These are phyloP conservation scores for Tubulanus polymorphus DNA, from an alignment of 2,888 invertebrate genomes.

Conservation along the genomic window DNA sequence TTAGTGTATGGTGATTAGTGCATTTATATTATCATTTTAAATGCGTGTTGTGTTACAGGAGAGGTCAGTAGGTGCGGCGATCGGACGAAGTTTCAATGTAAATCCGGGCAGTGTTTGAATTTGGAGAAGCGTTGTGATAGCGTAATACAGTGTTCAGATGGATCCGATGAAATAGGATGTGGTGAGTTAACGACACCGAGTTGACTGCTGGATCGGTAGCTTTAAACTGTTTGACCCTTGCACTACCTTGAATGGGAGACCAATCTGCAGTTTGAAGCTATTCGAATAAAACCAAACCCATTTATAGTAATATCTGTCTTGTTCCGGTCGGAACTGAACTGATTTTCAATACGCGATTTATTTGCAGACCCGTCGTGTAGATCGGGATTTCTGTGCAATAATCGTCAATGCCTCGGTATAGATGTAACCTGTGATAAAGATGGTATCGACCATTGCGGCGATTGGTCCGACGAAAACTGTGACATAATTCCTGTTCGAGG, in stretches of 20 bases:
- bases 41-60: not conserved
- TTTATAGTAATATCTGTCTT: too few species aligned
- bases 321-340: too few species aligned
- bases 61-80: not conserved
- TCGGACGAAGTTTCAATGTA: not conserved
- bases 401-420: constrained; percentile 30
- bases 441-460: constrained; percentile 43
- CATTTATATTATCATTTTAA: too few species aligned
- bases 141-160: not conserved
- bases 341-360: too few species aligned
- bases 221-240: too few species aligned
- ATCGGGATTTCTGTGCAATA: constrained; percentile 31
- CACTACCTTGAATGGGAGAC: too few species aligned
- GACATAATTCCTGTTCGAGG: too few species aligned
- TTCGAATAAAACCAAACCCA: too few species aligned
- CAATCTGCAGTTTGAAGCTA: too few species aligned
- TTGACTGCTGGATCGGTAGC: too few species aligned
- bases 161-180: not conserved
- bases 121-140: not conserved
- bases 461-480: constrained; percentile 52
- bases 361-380: constrained; percentile 19
- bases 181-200: too few species aligned
- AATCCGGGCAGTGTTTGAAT: not conserved
- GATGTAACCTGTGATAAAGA: constrained; percentile 48
- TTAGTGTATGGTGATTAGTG: too few species aligned